Evolutionary conservation across 2,888 invertebrate species (phyloP).

Genomic region (Sclerodermus sp.): DNA sequence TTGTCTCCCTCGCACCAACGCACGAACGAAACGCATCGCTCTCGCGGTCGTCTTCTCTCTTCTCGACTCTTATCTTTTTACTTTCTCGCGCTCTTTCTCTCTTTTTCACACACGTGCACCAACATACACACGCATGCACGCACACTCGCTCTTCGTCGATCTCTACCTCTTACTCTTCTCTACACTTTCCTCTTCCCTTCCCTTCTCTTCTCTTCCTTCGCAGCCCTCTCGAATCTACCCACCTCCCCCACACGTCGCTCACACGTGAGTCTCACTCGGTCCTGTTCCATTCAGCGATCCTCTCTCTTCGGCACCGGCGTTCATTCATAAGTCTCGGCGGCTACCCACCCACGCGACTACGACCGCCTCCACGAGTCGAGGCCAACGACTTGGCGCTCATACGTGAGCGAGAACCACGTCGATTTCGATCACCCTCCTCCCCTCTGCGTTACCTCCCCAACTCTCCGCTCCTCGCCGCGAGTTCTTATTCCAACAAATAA

Average conservation of each 20-base stretch:
- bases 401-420: neutral
- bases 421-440: neutral
- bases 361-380: slow-evolving; percentile 26
- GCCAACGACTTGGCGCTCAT: slow-evolving; percentile 32
- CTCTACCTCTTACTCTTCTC: no score
- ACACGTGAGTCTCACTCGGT: slow-evolving; percentile 9
- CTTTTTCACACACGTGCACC: no score
- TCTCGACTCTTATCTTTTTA: no score
- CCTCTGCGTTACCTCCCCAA: no score
- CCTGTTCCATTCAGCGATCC: slow-evolving; percentile 5
- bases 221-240: slow-evolving; percentile 8
- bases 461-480: no score
- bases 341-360: slow-evolving; percentile 36
- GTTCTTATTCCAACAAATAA: no score
- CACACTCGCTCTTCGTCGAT: no score
- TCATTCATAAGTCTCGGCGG: slow-evolving; percentile 37
- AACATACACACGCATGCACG: no score
- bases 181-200: slow-evolving; percentile 6
- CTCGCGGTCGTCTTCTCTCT: no score
- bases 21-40: no score
- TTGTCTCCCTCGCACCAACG: no score
- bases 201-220: slow-evolving; percentile 3
- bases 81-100: no score
- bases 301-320: slow-evolving; percentile 20
- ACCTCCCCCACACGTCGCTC: slow-evolving; percentile 20